phyloP scores from a whole-genome alignment of 2,888 invertebrate species.

The Zootermopsis nevadensis region DNA sequence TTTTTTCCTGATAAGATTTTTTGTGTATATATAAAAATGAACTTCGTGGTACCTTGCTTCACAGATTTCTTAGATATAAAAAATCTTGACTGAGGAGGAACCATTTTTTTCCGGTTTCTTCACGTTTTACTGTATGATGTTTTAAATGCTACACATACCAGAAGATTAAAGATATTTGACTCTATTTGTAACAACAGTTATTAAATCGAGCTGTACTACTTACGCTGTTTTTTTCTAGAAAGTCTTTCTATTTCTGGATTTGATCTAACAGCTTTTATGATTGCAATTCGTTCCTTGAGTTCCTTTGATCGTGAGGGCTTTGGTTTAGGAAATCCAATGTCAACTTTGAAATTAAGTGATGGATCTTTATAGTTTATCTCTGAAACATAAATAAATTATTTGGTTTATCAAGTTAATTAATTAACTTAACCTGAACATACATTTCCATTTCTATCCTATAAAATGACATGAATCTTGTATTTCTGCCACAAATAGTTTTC shows the following conservation, averaged over 20 bases:
- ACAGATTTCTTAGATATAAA: no score
- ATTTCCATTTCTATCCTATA: not conserved
- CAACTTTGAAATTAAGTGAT: constrained; percentile 67
- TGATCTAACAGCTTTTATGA: constrained; percentile 68
- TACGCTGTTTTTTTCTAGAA: constrained; percentile 72
- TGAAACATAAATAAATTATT: constrained; percentile 55
- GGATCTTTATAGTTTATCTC: constrained; percentile 69
- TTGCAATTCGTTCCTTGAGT: constrained; percentile 67
- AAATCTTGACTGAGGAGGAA: no score
- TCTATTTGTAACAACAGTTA: no score
- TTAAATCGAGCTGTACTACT: constrained; percentile 56
- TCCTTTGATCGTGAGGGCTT: constrained; percentile 61
- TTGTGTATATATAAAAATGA: no score
- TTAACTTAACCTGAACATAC: not conserved
- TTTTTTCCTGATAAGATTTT: no score
- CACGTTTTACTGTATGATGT: no score
- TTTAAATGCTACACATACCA: no score
- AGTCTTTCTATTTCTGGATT: constrained; percentile 71
- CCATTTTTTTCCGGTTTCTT: no score
- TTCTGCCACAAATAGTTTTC: not conserved
- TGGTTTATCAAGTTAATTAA: not conserved
- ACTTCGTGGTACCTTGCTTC: no score
- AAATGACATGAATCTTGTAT: not conserved
- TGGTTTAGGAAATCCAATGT: constrained; percentile 72
- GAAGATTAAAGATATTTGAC: no score